Conservation (phyloP, 2,888 invertebrate species). For the Caenorhabditis imperialis region DNA sequence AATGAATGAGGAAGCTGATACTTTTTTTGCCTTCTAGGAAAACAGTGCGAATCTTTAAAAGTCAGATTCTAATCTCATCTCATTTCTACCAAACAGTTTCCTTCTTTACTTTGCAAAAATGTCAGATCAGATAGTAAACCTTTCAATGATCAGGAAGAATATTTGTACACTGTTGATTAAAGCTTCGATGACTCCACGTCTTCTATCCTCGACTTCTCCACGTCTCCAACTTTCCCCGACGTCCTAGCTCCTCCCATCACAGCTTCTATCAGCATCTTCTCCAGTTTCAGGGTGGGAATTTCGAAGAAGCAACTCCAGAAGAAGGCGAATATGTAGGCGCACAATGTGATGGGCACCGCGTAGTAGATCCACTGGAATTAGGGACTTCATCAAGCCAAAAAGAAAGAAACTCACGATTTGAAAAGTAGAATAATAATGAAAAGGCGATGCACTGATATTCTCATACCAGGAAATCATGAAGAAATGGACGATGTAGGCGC, state of each 20-base stretch:
- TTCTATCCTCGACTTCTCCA: background rate
- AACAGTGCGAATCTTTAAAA: no score
- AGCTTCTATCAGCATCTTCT: slow-evolving; percentile 34
- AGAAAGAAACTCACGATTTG: slow-evolving; percentile 32
- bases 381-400: background rate
- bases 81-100: no score
- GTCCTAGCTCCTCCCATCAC: slow-evolving; percentile 9
- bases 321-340: slow-evolving; percentile 43
- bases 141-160: no score
- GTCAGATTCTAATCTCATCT: no score
- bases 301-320: slow-evolving; percentile 60
- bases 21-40: no score
- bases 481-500: slow-evolving; percentile 85
- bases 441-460: slow-evolving; percentile 36
- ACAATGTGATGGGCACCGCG: slow-evolving; percentile 19
- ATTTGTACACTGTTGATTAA: no score
- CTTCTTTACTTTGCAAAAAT: no score
- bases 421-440: slow-evolving; percentile 48
- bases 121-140: no score
- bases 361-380: slow-evolving; percentile 43
- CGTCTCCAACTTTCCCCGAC: slow-evolving; percentile 2
- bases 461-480: slow-evolving; percentile 36
- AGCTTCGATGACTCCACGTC: no score
- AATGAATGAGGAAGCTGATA: no score
- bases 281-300: slow-evolving; percentile 47